Evolutionary conservation across 2,797 vertebrate genomes (phyloP).

Genomic region (Karalla daura): DNA sequence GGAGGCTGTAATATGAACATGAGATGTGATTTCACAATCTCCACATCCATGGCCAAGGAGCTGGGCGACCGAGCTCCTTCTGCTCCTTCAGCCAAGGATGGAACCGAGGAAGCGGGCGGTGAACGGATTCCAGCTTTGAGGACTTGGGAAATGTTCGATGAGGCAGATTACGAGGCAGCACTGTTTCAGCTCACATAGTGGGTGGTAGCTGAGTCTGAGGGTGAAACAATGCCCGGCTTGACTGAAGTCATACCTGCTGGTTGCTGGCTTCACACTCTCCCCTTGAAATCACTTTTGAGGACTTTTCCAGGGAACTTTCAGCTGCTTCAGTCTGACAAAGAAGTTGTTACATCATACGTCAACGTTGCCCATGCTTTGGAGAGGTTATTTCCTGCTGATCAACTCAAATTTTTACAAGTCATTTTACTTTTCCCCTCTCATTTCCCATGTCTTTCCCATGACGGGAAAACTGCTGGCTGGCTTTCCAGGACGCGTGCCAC

Average conservation of each 20-base stretch:
- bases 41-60: neutral
- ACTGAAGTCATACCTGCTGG: neutral
- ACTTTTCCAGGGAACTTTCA: too few relatives aligned
- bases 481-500: too few relatives aligned
- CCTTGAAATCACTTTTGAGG: too few relatives aligned
- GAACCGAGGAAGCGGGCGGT: neutral
- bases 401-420: too few relatives aligned
- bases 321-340: too few relatives aligned
- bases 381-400: too few relatives aligned
- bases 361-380: too few relatives aligned
- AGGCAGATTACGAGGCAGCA: neutral
- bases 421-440: too few relatives aligned
- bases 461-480: too few relatives aligned
- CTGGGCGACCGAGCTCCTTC: neutral
- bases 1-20: conserved; percentile 26
- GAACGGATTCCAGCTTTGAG: conserved; percentile 5
- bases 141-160: neutral
- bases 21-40: conserved; percentile 37
- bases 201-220: neutral
- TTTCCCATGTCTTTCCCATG: too few relatives aligned
- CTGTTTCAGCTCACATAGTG: neutral
- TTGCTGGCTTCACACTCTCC: too few relatives aligned
- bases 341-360: too few relatives aligned
- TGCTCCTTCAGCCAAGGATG: conserved; percentile 22
- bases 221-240: neutral